A percentile compares a stretch with the other conserved stretches of the same genome.
phyloP scores from a whole-genome alignment of 2,888 invertebrate genomes.

The Scaptomyza cyrtandrae region DNA sequence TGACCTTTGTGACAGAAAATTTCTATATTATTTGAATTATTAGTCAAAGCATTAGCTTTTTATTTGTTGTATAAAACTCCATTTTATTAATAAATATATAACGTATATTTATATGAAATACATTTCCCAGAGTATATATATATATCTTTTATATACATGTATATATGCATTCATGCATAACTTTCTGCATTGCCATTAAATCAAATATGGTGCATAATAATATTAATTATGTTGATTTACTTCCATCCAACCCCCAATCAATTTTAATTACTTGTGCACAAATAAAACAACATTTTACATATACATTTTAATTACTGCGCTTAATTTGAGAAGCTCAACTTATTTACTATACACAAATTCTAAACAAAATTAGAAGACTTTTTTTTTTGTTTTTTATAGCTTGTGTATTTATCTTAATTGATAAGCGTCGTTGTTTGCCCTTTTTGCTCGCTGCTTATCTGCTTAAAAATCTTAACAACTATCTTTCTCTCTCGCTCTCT shows the following conservation, averaged over 20 bases:
- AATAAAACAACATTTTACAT: slow-evolving; percentile 5
- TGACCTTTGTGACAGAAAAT: too few species aligned
- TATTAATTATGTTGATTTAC: not conserved
- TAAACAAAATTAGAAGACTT: slow-evolving; percentile 10
- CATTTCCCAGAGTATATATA: not conserved
- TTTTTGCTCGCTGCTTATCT: slow-evolving; percentile 1
- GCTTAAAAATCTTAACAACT: not conserved
- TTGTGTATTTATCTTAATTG: slow-evolving; percentile 44
- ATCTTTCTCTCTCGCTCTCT: not conserved
- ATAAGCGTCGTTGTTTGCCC: slow-evolving; percentile 24
- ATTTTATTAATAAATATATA: too few species aligned
- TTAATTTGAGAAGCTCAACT: slow-evolving; percentile 14
- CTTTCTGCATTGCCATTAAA: not conserved
- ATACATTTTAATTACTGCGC: slow-evolving; percentile 12
- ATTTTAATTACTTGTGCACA: not conserved
- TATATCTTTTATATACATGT: too few species aligned
- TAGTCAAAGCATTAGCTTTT: too few species aligned
- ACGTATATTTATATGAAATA: too few species aligned
- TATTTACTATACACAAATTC: not conserved
- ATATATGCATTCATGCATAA: not conserved
- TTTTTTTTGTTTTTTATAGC: slow-evolving; percentile 10
- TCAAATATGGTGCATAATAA: not conserved
- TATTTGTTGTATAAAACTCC: too few species aligned
- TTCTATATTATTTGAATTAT: too few species aligned
- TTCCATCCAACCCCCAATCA: not conserved